These are phyloP conservation scores for Lepisosteus osseus DNA, from an alignment of 2,113 vertebrate genomes.

Conservation along the genomic window DNA sequence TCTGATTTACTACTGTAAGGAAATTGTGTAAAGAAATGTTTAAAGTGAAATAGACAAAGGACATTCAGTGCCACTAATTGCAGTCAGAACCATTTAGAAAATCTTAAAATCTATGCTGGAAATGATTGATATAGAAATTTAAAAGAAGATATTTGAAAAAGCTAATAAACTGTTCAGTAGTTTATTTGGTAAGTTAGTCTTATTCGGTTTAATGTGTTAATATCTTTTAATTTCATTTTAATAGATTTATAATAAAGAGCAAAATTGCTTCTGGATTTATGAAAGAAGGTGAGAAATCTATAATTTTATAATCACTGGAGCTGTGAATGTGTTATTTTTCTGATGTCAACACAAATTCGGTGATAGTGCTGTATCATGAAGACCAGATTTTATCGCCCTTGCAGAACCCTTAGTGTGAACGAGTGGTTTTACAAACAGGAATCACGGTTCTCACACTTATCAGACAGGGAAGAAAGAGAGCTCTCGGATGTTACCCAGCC, in stretches of 20 bases:
- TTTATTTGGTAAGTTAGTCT: not conserved
- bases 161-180: too few relatives aligned
- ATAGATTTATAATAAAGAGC: slow-evolving; percentile 20
- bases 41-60: too few relatives aligned
- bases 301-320: slow-evolving; percentile 55
- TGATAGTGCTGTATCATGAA: slow-evolving; percentile 56
- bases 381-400: slow-evolving; percentile 47
- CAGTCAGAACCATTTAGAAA: too few relatives aligned
- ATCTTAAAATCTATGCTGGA: too few relatives aligned
- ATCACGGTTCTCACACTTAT: slow-evolving; percentile 62
- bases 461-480: slow-evolving; percentile 46
- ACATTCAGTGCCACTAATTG: too few relatives aligned
- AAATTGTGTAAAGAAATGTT: too few relatives aligned
- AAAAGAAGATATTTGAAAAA: too few relatives aligned
- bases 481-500: not conserved
- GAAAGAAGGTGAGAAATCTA: slow-evolving; percentile 43
- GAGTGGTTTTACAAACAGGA: slow-evolving; percentile 8
- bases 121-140: too few relatives aligned
- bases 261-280: slow-evolving; percentile 24
- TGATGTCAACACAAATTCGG: slow-evolving; percentile 62
- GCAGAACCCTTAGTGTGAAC: slow-evolving; percentile 13
- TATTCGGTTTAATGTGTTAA: slow-evolving; percentile 16
- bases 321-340: slow-evolving; percentile 62
- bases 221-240: slow-evolving; percentile 12
- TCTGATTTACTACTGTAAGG: too few relatives aligned